Conservation (phyloP, 2,797 vertebrate genomes). For the Mus spretus region DNA sequence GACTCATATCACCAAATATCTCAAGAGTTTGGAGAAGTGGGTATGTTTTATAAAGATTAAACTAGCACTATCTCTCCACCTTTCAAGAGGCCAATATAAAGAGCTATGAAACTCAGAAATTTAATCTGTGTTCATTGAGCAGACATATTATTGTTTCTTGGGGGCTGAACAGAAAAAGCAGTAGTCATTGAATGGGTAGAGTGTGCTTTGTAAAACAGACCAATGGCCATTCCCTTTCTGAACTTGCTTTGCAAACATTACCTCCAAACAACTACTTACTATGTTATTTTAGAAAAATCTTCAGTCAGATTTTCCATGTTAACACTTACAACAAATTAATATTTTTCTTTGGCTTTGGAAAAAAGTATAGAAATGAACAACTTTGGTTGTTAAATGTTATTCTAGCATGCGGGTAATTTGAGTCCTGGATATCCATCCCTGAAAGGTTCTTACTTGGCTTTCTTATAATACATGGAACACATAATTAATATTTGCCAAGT, state of each 20-base stretch:
- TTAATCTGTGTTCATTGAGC: not conserved
- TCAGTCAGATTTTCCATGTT: not conserved
- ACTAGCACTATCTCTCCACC: not conserved
- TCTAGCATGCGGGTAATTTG: not conserved
- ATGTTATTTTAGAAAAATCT: not conserved
- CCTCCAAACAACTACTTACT: not conserved
- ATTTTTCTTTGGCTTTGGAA: not conserved
- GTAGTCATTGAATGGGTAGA: not conserved
- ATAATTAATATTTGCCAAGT: constrained; percentile 31
- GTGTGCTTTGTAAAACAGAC: not conserved
- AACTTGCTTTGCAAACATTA: not conserved
- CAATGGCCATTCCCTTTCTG: not conserved
- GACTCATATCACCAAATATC: not conserved
- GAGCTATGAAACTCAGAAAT: constrained; percentile 31
- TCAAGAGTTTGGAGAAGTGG: not conserved
- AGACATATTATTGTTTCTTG: not conserved
- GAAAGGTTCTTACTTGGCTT: constrained; percentile 32
- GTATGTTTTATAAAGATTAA: not conserved
- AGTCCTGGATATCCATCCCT: not conserved
- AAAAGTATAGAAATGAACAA: constrained; percentile 31
- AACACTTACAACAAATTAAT: constrained; percentile 17
- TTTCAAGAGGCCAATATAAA: not conserved
- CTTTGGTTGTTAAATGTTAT: constrained; percentile 29
- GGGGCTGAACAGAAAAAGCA: constrained; percentile 25
- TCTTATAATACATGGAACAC: constrained; percentile 4